These are phyloP conservation scores for Muscina levida DNA, from an alignment of 2,888 invertebrate genomes.

Conservation along the genomic window DNA sequence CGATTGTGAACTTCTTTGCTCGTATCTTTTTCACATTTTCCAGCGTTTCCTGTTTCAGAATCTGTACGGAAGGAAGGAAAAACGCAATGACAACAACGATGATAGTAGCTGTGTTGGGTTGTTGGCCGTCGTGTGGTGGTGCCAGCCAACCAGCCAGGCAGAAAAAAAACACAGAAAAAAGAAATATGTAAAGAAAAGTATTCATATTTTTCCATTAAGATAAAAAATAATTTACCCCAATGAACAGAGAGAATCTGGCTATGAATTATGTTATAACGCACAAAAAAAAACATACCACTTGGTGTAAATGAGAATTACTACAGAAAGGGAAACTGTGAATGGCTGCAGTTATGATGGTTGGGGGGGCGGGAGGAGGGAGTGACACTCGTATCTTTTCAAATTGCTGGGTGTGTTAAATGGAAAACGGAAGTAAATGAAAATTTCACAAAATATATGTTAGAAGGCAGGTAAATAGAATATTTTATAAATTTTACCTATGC, in stretches of 20 bases:
- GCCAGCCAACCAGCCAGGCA: too few species aligned
- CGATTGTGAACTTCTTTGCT: not conserved
- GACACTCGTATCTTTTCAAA: not conserved
- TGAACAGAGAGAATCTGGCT: not conserved
- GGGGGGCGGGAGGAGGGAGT: not conserved
- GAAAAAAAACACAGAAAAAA: too few species aligned
- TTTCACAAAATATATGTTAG: too few species aligned
- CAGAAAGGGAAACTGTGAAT: slow-evolving; percentile 1
- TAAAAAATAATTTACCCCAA: not conserved
- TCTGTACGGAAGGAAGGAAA: slow-evolving; percentile 14
- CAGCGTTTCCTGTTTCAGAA: not conserved
- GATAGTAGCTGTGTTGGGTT: too few species aligned
- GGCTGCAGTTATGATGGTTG: too few species aligned
- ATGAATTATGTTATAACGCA: slow-evolving; percentile 16
- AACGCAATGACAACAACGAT: slow-evolving; percentile 13
- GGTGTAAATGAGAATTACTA: not conserved
- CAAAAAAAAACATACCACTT: too few species aligned
- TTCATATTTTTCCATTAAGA: slow-evolving; percentile 24
- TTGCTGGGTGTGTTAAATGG: not conserved
- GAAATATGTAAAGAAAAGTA: not conserved
- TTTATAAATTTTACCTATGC: too few species aligned
- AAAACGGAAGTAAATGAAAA: slow-evolving; percentile 1
- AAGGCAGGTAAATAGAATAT: too few species aligned
- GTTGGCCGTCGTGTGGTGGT: too few species aligned
- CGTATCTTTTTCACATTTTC: not conserved